Percentiles rank a stretch among this genome's conserved stretches.
These are phyloP conservation scores for Procavia capensis DNA, from an alignment of 2,113 vertebrate species.

Conservation along the genomic window DNA sequence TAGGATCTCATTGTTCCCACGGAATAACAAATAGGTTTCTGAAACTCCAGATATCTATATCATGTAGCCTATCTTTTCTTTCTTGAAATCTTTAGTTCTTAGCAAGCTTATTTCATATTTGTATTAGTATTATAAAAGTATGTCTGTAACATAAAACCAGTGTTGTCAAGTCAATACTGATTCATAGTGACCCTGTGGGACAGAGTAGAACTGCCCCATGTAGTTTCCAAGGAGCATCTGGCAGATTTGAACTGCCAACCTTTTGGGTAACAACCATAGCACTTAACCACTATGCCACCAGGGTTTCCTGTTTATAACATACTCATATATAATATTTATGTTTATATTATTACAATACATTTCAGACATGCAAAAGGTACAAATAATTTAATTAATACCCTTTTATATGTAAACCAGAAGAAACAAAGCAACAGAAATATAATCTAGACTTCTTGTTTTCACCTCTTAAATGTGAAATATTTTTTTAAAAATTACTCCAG, in stretches of 20 bases:
- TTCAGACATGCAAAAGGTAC: neutral
- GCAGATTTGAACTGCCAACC: no score
- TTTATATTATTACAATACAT: neutral
- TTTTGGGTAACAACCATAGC: no score
- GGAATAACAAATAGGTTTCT: neutral
- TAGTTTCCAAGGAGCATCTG: no score
- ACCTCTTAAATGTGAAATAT: neutral
- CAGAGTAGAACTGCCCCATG: no score
- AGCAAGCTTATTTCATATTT: neutral
- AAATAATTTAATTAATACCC: neutral
- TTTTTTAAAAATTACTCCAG: neutral
- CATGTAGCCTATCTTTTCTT: neutral
- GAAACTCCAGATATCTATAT: neutral
- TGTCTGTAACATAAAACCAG: neutral
- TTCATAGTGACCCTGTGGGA: no score
- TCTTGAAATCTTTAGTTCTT: neutral
- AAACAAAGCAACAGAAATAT: neutral
- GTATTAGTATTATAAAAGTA: neutral
- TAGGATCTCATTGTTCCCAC: neutral
- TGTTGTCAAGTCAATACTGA: no score
- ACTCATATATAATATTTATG: neutral
- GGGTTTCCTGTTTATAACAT: neutral
- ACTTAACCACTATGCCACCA: no score
- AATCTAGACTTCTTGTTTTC: neutral
- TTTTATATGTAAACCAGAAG: neutral